Evolutionary conservation across 2,113 vertebrate species (phyloP), one percentile per base, ranked within the genome.

Genomic region (Raja brachyura): DNA sequence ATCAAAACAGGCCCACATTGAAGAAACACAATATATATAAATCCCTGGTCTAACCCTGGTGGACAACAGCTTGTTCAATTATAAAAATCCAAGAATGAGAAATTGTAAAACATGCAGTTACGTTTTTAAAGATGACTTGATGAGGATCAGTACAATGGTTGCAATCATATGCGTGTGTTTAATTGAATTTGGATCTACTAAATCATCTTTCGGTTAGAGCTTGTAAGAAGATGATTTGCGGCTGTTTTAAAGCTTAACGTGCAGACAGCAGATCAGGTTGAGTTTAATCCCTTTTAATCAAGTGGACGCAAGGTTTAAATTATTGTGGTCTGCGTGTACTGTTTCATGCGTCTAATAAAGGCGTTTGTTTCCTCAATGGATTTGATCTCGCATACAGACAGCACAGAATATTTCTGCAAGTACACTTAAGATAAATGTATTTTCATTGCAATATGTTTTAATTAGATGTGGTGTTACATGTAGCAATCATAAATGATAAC

Each of bases 161-260:
- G 95, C 94, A 94, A 95, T 94, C 96, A 94, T 95, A 95, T 96
- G 95, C 96, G 94, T 95, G 94, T 94, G 94, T 95, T 96, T 96
- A 97, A 97, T 96, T 96, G 96, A 96, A 96, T 96, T 96, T 95
- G 94, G 94, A 94, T 94, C 94, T 94, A 94, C 95, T 96, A 95
- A 95, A 96, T 95, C 93, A 94, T 96, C 95, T 95, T 95, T 94
- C 94, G 95, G 94, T 94, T 95, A 94, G 86, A 94, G 94, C 93
- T 95, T 95, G 94, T 95, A 95, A 95, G 96, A 95, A 94, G 95
- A 95, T 95, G 95, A 96, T 96, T 95, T 94, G 94, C 95, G 95
- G 95, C 96, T 95, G 96, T 95, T 95, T 95, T 93, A 93, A 95
- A 95, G 95, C 95, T 95, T 95, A 95, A 95, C 95, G 94, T 94